Percentiles rank a stretch among this genome's conserved stretches.
Conservation (phyloP, 2,888 invertebrate species). For the Cheilosia urbana region DNA sequence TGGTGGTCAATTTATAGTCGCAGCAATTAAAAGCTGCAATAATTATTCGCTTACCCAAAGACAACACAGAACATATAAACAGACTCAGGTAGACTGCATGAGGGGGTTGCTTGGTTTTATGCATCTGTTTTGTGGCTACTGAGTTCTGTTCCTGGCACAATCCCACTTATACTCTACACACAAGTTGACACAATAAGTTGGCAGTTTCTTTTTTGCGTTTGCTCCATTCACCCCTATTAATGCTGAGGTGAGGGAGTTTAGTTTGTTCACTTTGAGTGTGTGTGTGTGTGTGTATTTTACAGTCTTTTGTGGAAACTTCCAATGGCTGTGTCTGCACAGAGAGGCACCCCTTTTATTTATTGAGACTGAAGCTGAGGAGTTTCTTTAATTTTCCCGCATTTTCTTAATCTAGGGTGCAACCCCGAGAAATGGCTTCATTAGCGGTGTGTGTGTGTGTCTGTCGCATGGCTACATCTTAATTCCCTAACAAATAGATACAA, state of each 20-base stretch:
- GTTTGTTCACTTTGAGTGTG: conserved; percentile 52
- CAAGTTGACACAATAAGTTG: conserved; percentile 59
- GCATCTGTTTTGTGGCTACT: conserved; percentile 17
- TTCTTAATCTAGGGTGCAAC: conserved; percentile 24
- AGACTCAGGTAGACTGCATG: conserved; percentile 19
- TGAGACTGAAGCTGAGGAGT: conserved; percentile 33
- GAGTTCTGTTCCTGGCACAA: conserved; percentile 1
- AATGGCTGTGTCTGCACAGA: conserved; percentile 14
- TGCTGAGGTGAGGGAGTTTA: conserved; percentile 53
- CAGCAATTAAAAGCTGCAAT: conserved; percentile 70
- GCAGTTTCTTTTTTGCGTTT: conserved; percentile 32
- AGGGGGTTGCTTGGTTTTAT: conserved; percentile 23
- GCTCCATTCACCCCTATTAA: conserved; percentile 60
- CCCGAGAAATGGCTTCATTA: conserved; percentile 57
- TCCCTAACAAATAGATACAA: conserved; percentile 61
- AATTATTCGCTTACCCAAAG: conserved; percentile 58
- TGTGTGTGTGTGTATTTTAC: conserved; percentile 29
- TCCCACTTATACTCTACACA: conserved; percentile 18
- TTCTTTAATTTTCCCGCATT: conserved; percentile 8
- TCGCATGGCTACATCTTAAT: conserved; percentile 57
- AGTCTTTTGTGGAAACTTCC: conserved; percentile 55
- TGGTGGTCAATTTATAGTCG: conserved; percentile 72
- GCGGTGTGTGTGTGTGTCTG: not conserved
- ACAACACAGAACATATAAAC: conserved; percentile 31
- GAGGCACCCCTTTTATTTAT: conserved; percentile 44